These are phyloP conservation scores for Pocillopora damicornis DNA, from an alignment of 64 coral and sea anemone genomes.

Conservation along the genomic window DNA sequence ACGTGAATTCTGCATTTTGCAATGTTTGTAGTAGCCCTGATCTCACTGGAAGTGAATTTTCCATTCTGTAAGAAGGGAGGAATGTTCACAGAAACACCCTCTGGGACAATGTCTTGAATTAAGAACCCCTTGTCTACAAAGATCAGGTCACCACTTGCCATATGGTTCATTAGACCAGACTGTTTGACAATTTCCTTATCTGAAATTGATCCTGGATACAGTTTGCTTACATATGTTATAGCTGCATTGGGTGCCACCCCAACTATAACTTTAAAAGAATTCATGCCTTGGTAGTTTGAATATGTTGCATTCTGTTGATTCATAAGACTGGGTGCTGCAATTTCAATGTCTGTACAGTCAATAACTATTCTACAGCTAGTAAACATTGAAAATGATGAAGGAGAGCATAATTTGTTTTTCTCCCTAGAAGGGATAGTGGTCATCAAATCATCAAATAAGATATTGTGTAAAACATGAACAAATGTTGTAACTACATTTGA, in stretches of 20 bases:
- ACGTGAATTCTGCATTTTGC: conserved; percentile 15
- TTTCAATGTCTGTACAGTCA: conserved; percentile 20
- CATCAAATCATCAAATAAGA: conserved; percentile 20
- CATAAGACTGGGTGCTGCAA: neutral
- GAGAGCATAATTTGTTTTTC: neutral
- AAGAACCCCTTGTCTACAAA: no score
- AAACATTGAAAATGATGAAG: neutral
- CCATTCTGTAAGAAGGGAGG: neutral
- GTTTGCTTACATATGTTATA: neutral
- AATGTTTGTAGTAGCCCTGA: neutral
- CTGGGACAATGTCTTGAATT: neutral
- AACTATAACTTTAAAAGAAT: conserved; percentile 36
- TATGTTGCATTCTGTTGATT: neutral
- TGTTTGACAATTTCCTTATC: no score
- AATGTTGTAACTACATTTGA: conserved; percentile 23
- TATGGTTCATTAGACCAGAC: neutral
- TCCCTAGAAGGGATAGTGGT: neutral
- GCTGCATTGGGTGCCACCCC: conserved; percentile 13
- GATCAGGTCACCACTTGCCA: neutral
- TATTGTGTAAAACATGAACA: neutral
- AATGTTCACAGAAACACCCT: conserved; percentile 15
- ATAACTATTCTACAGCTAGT: neutral
- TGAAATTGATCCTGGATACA: conserved; percentile 1
- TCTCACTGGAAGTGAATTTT: neutral
- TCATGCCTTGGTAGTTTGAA: neutral